Evolutionary conservation across 2,888 invertebrate species (phyloP).

Genomic region (Tenodera sinensis): DNA sequence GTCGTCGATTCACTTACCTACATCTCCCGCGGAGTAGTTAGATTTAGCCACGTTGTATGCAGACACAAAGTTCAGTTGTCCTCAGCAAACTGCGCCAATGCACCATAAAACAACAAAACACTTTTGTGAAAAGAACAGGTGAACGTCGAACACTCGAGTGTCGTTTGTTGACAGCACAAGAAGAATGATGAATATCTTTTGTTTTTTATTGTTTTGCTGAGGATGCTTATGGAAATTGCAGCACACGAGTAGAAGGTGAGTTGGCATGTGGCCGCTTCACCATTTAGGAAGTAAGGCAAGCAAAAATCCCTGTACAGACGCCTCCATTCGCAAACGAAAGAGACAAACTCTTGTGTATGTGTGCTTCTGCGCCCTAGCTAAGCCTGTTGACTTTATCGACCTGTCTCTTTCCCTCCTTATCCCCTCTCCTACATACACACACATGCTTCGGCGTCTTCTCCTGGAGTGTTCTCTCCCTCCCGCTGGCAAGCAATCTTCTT

Average conservation of each 20-base stretch:
- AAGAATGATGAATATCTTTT: not conserved
- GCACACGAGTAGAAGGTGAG: not conserved
- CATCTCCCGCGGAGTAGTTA: not conserved
- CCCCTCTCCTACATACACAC: not conserved
- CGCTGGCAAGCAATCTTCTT: not conserved
- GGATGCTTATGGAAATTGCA: not conserved
- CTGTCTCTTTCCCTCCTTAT: not conserved
- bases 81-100: not conserved
- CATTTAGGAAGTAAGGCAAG: not conserved
- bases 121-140: not conserved
- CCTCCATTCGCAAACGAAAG: not conserved
- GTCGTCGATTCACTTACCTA: not conserved
- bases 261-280: not conserved
- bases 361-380: constrained; percentile 7
- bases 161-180: not conserved
- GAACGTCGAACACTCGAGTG: not conserved
- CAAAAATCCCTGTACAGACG: constrained; percentile 7
- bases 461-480: not conserved
- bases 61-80: not conserved
- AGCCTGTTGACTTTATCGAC: not conserved
- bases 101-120: not conserved
- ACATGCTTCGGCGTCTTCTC: not conserved
- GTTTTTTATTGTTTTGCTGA: not conserved
- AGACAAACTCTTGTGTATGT: not conserved
- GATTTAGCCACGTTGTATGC: not conserved